These are phyloP conservation scores for Aegypius monachus DNA, from an alignment of 2,113 vertebrate species.

Conservation along the genomic window DNA sequence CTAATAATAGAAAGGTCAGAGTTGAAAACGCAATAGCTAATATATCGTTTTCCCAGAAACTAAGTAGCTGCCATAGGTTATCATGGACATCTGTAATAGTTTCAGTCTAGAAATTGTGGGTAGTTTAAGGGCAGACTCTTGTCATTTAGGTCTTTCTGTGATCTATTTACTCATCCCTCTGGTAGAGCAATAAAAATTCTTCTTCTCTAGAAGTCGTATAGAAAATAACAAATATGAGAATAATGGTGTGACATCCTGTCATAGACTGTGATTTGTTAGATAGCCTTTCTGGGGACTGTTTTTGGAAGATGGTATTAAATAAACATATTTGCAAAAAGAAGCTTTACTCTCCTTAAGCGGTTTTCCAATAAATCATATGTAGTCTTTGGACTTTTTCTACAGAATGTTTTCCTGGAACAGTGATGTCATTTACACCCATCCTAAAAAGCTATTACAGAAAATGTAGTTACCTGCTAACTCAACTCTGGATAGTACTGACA, in stretches of 20 bases:
- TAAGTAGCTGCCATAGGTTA: background rate
- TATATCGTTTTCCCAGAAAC: background rate
- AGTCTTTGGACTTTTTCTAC: background rate
- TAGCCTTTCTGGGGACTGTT: background rate
- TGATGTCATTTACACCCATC: background rate
- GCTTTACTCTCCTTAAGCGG: background rate
- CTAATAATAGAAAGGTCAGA: constrained; percentile 26
- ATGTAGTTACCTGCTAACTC: background rate
- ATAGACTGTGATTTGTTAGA: background rate
- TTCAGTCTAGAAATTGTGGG: background rate
- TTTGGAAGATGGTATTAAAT: background rate
- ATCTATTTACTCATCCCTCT: constrained; percentile 20
- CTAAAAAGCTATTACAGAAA: background rate
- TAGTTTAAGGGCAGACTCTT: background rate
- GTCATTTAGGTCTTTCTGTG: constrained; percentile 2
- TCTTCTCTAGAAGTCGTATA: background rate
- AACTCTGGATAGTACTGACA: background rate
- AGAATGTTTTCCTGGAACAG: background rate
- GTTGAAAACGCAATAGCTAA: background rate
- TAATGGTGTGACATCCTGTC: background rate
- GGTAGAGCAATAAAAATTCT: background rate
- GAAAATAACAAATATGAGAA: background rate
- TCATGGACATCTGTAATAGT: background rate
- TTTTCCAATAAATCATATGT: background rate
- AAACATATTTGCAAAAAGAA: background rate